phyloP scores from a whole-genome alignment of 2,888 invertebrate genomes.

The Cataglyphis altisquamis region DNA sequence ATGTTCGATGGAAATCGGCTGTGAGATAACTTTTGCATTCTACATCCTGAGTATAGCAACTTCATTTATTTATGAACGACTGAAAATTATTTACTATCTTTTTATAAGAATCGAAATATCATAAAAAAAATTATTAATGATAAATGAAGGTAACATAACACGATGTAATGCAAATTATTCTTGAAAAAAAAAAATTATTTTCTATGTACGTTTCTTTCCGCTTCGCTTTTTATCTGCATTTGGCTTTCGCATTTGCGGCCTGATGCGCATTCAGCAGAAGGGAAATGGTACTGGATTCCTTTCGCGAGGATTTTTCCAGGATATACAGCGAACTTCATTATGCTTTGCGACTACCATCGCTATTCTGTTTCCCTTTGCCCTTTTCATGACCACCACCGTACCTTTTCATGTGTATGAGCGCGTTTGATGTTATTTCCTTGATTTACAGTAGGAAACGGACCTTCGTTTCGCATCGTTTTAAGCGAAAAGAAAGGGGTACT shows the following conservation, averaged over 20 bases:
- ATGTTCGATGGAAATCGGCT: constrained; percentile 72
- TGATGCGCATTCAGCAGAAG: constrained; percentile 61
- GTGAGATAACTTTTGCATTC: constrained; percentile 65
- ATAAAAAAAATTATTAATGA: not conserved
- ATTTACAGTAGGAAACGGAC: constrained; percentile 29
- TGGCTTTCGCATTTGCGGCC: constrained; percentile 16
- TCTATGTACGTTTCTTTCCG: not conserved
- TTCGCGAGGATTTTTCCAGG: constrained; percentile 57
- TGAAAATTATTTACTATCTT: not conserved
- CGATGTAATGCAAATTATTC: not conserved
- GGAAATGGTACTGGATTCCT: constrained; percentile 71
- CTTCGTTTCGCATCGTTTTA: not conserved
- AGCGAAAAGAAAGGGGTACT: not conserved
- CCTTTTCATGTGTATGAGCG: not conserved
- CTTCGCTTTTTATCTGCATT: constrained; percentile 3
- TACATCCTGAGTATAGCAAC: not conserved
- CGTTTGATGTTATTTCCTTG: constrained; percentile 38
- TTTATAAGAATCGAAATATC: not conserved
- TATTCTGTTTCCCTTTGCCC: not conserved
- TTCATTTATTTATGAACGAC: not conserved
- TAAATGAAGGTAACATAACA: not conserved
- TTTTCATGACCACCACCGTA: not conserved
- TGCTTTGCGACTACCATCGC: constrained; percentile 41
- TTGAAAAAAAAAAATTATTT: constrained; percentile 5
- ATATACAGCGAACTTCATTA: constrained; percentile 72